Evolutionary conservation across 2,888 invertebrate species (phyloP).

Genomic region (Neoaliturus tenellus): DNA sequence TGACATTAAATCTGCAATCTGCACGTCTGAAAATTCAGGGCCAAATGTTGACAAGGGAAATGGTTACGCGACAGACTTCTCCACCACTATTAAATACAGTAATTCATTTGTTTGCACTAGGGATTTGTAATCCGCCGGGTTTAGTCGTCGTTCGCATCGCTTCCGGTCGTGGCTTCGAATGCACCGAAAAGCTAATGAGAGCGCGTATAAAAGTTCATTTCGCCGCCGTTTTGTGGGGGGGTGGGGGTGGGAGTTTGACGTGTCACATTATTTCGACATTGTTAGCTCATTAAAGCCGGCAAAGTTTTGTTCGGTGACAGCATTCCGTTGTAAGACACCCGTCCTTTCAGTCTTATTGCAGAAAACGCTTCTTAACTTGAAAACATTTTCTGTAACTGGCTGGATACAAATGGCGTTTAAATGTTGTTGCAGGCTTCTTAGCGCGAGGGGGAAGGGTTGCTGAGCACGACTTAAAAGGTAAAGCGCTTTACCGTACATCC

Average conservation of each 20-base stretch:
- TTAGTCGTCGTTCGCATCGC: neutral
- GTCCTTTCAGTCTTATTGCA: neutral
- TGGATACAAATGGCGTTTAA: neutral
- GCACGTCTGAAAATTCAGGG: no score
- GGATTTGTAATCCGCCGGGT: neutral
- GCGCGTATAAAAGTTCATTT: constrained; percentile 5
- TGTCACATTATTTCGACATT: constrained; percentile 35
- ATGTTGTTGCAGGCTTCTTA: neutral
- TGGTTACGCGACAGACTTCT: no score
- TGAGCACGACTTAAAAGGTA: constrained; percentile 14
- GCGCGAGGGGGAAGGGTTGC: neutral
- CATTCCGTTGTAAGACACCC: constrained; percentile 20
- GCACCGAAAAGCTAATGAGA: neutral
- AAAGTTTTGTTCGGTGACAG: constrained; percentile 20
- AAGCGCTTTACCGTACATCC: constrained; percentile 11
- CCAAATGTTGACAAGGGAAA: no score
- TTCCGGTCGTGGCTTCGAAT: neutral
- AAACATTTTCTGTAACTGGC: constrained; percentile 24
- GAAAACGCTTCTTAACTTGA: constrained; percentile 8
- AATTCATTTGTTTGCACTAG: no score
- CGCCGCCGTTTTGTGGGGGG: neutral
- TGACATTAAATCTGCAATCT: no score
- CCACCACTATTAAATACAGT: no score
- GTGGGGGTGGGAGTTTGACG: constrained; percentile 3
- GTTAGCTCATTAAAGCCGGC: constrained; percentile 20